Percentiles rank a stretch among this genome's conserved stretches.
phyloP scores from a whole-genome alignment of 2,888 invertebrate species.

The Drosophila paracracens region DNA sequence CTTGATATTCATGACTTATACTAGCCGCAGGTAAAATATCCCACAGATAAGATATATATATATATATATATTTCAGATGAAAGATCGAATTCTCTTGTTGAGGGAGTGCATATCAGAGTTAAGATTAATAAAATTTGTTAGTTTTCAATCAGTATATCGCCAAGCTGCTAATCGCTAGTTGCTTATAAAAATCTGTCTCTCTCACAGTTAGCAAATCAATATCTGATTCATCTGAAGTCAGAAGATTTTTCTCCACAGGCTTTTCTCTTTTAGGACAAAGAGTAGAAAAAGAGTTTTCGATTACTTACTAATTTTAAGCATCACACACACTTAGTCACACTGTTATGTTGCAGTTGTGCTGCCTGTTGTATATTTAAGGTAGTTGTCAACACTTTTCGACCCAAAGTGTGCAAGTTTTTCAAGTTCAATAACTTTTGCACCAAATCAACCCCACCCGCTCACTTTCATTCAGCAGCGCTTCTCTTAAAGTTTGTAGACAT shows the following conservation, averaged over 20 bases:
- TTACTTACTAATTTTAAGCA: neutral
- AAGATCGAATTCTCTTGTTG: neutral
- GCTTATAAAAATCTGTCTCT: neutral
- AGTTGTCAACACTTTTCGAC: conserved; percentile 51
- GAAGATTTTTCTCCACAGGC: neutral
- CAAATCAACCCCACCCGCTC: neutral
- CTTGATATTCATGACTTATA: neutral
- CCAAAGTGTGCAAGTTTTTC: conserved; percentile 11
- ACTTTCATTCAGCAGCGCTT: conserved; percentile 1
- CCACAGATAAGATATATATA: neutral
- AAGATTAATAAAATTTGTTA: neutral
- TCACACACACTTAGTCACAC: neutral
- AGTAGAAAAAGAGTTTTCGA: neutral
- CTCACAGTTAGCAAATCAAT: neutral
- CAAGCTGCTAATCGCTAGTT: neutral
- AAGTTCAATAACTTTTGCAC: conserved; percentile 14
- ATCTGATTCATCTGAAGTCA: neutral
- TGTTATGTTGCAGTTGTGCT: conserved; percentile 2
- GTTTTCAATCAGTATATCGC: neutral
- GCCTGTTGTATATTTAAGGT: conserved; percentile 62
- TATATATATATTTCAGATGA: neutral
- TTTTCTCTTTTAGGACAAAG: neutral
- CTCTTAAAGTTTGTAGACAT: conserved; percentile 58
- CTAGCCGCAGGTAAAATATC: neutral
- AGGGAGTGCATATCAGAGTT: neutral